Conservation (phyloP, 2,797 vertebrate species). For the Melanotaenia boesemani region DNA sequence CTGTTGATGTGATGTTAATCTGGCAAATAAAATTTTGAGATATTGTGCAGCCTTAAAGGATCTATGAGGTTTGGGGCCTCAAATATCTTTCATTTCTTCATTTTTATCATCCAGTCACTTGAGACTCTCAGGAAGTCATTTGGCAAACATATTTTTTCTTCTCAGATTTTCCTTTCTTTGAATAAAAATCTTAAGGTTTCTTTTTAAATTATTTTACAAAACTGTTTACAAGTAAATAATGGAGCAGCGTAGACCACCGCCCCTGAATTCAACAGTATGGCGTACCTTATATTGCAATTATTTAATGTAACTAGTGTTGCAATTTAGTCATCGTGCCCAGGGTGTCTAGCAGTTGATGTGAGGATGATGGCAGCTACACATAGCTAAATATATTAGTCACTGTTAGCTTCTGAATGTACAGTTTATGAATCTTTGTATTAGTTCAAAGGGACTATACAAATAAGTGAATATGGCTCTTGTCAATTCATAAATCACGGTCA, state of each 20-base stretch:
- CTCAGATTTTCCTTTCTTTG: not conserved
- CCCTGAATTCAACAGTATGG: conserved; percentile 10
- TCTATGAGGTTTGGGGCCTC: not conserved
- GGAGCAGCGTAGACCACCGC: not conserved
- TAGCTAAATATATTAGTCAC: conserved; percentile 62
- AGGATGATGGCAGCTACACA: conserved; percentile 53
- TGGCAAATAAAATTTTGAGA: not conserved
- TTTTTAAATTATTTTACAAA: not conserved
- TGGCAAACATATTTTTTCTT: not conserved
- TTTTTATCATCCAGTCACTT: not conserved
- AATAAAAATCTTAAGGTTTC: not conserved
- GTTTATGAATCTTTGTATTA: conserved; percentile 30
- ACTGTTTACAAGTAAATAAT: not conserved
- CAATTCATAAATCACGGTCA: conserved; percentile 35
- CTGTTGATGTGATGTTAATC: not conserved
- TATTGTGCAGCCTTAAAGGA: not conserved
- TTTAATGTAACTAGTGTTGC: conserved; percentile 55
- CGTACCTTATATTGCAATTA: conserved; percentile 29
- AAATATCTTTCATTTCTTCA: not conserved
- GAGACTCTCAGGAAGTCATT: not conserved
- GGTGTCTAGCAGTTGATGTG: conserved; percentile 63
- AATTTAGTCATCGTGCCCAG: conserved; percentile 61
- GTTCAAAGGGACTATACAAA: conserved; percentile 21
- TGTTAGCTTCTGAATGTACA: conserved; percentile 25
- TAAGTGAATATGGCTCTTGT: conserved; percentile 10